Percentiles rank a stretch among this genome's conserved stretches.
These are phyloP conservation scores for Drosophila hamatofila DNA, from an alignment of 2,888 invertebrate genomes.

Conservation along the genomic window DNA sequence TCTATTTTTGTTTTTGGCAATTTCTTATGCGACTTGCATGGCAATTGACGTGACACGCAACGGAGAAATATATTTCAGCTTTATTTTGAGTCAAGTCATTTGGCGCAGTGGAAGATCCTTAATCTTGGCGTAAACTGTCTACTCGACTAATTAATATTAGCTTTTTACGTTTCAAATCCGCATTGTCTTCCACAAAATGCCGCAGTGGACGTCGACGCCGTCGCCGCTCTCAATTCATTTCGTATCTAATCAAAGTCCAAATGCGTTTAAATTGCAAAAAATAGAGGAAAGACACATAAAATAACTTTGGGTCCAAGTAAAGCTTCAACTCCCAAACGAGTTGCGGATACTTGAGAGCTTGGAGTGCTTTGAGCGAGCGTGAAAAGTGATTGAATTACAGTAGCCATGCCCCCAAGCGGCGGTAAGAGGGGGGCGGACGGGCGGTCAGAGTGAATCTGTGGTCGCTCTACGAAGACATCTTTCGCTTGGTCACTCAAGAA, in stretches of 20 bases:
- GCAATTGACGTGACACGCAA: constrained; percentile 39
- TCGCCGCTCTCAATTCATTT: constrained; percentile 21
- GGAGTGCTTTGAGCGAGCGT: constrained; percentile 38
- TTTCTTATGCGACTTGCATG: constrained; percentile 47
- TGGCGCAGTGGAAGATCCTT: constrained; percentile 31
- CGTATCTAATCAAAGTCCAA: constrained; percentile 61
- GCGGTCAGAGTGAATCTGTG: neutral
- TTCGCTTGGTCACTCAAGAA: constrained; percentile 48
- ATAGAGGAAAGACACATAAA: neutral
- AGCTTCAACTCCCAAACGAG: constrained; percentile 47
- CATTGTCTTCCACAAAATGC: constrained; percentile 9
- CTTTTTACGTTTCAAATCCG: constrained; percentile 8
- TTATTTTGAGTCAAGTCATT: constrained; percentile 14
- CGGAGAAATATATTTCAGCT: constrained; percentile 18
- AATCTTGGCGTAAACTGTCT: constrained; percentile 19
- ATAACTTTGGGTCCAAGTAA: constrained; percentile 18
- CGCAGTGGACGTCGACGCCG: constrained; percentile 6
- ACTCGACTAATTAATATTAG: constrained; percentile 32
- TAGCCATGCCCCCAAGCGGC: constrained; percentile 13
- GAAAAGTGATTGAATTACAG: constrained; percentile 67
- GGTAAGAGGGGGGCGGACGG: neutral
- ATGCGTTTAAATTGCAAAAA: constrained; percentile 48
- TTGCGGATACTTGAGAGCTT: constrained; percentile 47
- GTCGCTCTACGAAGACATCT: constrained; percentile 39
- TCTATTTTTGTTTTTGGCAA: constrained; percentile 38